These are phyloP conservation scores for Trissolcus brochymenae DNA, from an alignment of 2,888 invertebrate species.

Conservation along the genomic window DNA sequence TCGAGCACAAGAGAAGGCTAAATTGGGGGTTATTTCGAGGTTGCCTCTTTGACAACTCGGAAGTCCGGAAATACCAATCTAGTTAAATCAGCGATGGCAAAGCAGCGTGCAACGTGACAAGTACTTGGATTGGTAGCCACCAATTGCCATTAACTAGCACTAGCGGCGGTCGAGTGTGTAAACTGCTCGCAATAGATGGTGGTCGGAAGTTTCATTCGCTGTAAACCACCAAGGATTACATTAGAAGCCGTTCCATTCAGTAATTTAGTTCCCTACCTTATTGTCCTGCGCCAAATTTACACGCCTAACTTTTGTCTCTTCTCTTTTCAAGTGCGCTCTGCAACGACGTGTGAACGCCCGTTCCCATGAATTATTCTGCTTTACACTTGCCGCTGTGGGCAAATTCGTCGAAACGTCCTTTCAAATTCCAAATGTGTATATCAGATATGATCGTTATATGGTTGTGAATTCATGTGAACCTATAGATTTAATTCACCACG, in stretches of 20 bases:
- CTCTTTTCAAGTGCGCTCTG: background rate
- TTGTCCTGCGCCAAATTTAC: conserved; percentile 9
- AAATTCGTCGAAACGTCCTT: background rate
- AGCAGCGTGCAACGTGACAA: conserved; percentile 36
- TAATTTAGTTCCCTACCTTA: conserved; percentile 29
- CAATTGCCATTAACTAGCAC: conserved; percentile 43
- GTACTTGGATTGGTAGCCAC: conserved; percentile 41
- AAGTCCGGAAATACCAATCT: conserved; percentile 6
- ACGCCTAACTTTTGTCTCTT: conserved; percentile 2
- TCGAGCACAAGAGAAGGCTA: too few relatives aligned
- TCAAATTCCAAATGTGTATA: background rate
- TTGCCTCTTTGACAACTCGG: conserved; percentile 6
- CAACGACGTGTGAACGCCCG: background rate
- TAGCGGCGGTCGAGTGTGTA: conserved; percentile 45
- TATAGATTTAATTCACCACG: too few relatives aligned
- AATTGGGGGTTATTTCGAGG: background rate
- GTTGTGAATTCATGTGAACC: too few relatives aligned
- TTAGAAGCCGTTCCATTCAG: conserved; percentile 26
- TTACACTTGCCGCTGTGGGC: background rate
- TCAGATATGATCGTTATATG: too few relatives aligned
- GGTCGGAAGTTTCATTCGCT: conserved; percentile 39
- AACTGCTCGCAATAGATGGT: conserved; percentile 39
- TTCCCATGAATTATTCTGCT: background rate
- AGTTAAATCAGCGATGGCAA: conserved; percentile 29
- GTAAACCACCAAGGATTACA: conserved; percentile 48